Conservation (phyloP, 2,888 invertebrate species). For the Eupeodes latifasciatus region DNA sequence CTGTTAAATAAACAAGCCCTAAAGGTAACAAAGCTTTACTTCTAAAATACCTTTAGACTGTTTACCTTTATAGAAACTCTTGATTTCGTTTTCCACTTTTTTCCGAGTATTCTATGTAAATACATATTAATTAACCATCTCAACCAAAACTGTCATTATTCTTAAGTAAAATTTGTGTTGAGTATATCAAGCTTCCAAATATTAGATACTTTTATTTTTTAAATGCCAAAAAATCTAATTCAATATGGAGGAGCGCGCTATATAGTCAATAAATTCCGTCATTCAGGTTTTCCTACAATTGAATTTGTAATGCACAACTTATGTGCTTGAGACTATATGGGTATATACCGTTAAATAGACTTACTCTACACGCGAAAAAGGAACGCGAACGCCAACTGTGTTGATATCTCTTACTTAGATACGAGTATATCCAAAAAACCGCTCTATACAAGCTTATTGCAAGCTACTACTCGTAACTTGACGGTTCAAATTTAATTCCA, state of each 20-base stretch:
- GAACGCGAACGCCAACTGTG: conserved; percentile 14
- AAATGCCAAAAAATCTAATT: conserved; percentile 47
- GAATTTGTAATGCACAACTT: conserved; percentile 26
- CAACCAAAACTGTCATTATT: too few species aligned
- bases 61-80: too few species aligned
- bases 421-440: conserved; percentile 19
- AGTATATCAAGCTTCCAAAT: too few species aligned
- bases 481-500: conserved; percentile 37
- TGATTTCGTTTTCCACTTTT: too few species aligned
- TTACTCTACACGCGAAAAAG: background rate
- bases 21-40: too few species aligned
- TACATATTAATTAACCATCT: too few species aligned
- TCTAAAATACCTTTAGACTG: too few species aligned
- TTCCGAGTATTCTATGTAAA: too few species aligned
- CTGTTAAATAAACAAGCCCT: too few species aligned
- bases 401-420: conserved; percentile 51
- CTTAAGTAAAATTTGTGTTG: too few species aligned
- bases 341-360: background rate
- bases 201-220: background rate
- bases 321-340: background rate
- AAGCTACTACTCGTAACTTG: background rate
- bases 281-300: conserved; percentile 42
- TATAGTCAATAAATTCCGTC: conserved; percentile 12
- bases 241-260: background rate
- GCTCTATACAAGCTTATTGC: conserved; percentile 20